These are phyloP conservation scores for Brachionus calyciflorus DNA, from an alignment of 1,140 invertebrate species.

Conservation along the genomic window DNA sequence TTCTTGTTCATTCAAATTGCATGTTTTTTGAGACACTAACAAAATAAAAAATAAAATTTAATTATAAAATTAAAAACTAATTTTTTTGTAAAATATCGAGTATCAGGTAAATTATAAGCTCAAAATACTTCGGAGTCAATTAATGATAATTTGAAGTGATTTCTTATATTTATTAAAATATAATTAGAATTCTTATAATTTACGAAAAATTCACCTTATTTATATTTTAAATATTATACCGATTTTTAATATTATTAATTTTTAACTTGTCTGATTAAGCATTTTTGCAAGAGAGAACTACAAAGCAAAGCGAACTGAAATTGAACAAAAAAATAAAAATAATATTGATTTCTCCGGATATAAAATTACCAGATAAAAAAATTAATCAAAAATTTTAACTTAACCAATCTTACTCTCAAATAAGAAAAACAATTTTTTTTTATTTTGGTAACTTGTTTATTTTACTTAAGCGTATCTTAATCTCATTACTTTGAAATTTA, in stretches of 20 bases:
- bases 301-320: too few species aligned
- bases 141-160: not conserved
- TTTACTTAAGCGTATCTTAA: not conserved
- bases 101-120: slow-evolving; percentile 34
- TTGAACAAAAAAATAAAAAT: not conserved
- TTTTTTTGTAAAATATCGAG: not conserved
- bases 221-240: too few species aligned
- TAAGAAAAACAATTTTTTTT: not conserved
- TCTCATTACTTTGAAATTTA: slow-evolving; percentile 24
- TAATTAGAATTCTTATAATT: too few species aligned
- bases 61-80: not conserved
- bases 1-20: not conserved
- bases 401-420: slow-evolving; percentile 17
- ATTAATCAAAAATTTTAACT: slow-evolving; percentile 41
- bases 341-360: slow-evolving; percentile 5
- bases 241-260: too few species aligned
- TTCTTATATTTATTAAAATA: too few species aligned
- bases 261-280: slow-evolving; percentile 17
- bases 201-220: too few species aligned
- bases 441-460: slow-evolving; percentile 36
- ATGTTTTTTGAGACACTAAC: slow-evolving; percentile 37
- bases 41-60: not conserved
- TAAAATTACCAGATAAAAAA: slow-evolving; percentile 10
- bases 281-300: not conserved
- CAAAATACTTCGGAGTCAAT: not conserved